phyloP scores from a whole-genome alignment of 2,113 vertebrate genomes.

The Limnothrissa miodon region DNA sequence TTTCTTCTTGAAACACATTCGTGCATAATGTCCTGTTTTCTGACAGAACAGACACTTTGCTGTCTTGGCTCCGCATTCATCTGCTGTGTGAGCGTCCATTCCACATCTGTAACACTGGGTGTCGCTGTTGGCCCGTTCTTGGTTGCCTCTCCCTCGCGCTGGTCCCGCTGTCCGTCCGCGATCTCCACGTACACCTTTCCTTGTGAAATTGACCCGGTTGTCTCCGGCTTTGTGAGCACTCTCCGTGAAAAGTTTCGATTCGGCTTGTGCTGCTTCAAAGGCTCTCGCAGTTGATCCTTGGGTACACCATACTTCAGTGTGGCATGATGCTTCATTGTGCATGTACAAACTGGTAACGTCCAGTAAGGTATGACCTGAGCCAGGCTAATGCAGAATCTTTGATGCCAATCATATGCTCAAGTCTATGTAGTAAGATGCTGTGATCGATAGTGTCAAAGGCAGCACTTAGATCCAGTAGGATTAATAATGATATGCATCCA shows the following conservation, averaged over 20 bases:
- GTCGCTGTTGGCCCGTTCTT: not conserved
- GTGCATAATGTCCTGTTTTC: slow-evolving; percentile 7
- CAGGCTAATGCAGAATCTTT: no score
- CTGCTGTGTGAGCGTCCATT: slow-evolving; percentile 9
- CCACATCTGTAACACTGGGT: slow-evolving; percentile 23
- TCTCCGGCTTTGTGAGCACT: not conserved
- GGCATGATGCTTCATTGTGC: no score
- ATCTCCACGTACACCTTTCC: not conserved
- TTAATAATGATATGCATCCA: no score
- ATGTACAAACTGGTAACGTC: no score
- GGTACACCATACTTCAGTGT: no score
- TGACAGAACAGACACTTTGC: slow-evolving; percentile 26
- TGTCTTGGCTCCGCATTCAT: slow-evolving; percentile 22
- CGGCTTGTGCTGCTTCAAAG: slow-evolving; percentile 25
- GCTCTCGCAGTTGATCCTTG: no score
- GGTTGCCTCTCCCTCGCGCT: not conserved
- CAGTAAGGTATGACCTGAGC: no score
- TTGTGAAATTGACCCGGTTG: slow-evolving; percentile 20
- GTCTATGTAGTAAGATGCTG: no score
- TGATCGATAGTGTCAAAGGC: no score
- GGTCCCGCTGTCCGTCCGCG: not conserved
- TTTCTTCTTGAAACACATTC: slow-evolving; percentile 13
- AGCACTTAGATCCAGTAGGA: no score
- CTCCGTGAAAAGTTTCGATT: slow-evolving; percentile 4
- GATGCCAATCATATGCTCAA: no score